Base-by-base conservation (phyloP, 92 coral and sea anemone genomes). In the Umimayanthus kanabou region DNA sequence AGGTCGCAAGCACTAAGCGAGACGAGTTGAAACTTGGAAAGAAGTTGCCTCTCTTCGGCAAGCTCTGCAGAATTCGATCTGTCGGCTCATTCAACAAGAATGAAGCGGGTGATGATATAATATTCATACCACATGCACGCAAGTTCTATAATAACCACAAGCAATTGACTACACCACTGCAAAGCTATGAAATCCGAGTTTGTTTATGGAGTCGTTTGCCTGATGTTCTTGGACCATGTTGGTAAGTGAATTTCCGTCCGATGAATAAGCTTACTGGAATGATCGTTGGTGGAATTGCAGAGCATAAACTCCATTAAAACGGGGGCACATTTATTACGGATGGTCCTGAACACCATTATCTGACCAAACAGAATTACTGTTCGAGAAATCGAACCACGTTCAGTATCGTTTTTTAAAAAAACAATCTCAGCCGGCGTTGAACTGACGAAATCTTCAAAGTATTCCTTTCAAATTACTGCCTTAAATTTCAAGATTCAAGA, bases 101-200 rank as follows among this genome's bases (percentile, higher is more conserved):
- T 18, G 26, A 20, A 20, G 69, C 6, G 69, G 3, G 58, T 53
- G 58, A 53, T 53, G 58, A 53, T 53, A 15, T 14, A 53, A 13
- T 13, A 53, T 20, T 5, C 39, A 30, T 5, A 72, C 5, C 33
- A 79, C 58, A 37, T 49, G 43, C 58, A 37, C 23, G 43, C 37
- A 25, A 30, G 67, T 13, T 15, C 30, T 33, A 33, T 75, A 40
- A 76, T 42, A 78, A 9, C 33, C 39, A 7, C n/a, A 29, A 80
- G 69, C 26, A 57, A 10, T 29, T 10, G 71, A 80, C 45, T n/a
- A 20, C 84, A 26, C 39, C 2, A 20, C 69, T 61, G 26, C 9
- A 18, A 80, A 80, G 84, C 47, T 55, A 80, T 80, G 71, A 80
- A 55, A 30, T 80, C 72, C 22, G 72, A 53, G 42, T 80, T 55